Base-by-base conservation (phyloP, 2,888 invertebrate genomes). In the Atrina japonica region DNA sequence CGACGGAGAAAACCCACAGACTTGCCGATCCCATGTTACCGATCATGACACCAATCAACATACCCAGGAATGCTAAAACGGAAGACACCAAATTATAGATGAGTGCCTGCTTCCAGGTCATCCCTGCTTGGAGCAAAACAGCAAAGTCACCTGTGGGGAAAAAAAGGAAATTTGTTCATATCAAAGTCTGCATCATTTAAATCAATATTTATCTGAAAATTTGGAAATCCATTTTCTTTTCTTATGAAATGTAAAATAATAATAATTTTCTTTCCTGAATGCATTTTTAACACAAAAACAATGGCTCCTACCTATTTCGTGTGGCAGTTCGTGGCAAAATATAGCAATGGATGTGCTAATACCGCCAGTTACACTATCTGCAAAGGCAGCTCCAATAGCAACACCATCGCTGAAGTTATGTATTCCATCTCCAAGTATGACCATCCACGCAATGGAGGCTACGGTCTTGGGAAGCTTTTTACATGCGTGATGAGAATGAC, bases 391-490 rank as follows among this genome's bases (percentile, higher is more conserved):
- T 25, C 96, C 97, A 77, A 97, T 96, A 27, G 97, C 96, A 94
- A 97, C 94, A 35, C 97, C 97, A 89, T 98, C 98, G 0, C 96
- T 96, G 88, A 98, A 96, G 92, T 97, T 97, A 89, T 98, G 98
- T 56, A 98, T 92, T 0, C 97, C 97, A 88, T 98, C 98, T 0
- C 98, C 98, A 94, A 97, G 95, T 79, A 98, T 95, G 70, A 98
- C 97, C 97, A 97, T 97, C 96, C 96, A 97, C 0, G 96, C 97
- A 0, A 97, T 96, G 3, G 96, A 95, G 3, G 96, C 95, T 88
- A 96, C 93, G 74, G 95, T 94, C 43, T 95, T 94, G 3, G 88
- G 88, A 9, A 84, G 21, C 16, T 27, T 49, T 14, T 61, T 61
- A 49, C 49, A 35, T 11, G 72, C 75, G 21, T 76, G 70, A 35